Evolutionary conservation across 2,888 invertebrate genomes (phyloP).

Genomic region (Nomada ruficornis): DNA sequence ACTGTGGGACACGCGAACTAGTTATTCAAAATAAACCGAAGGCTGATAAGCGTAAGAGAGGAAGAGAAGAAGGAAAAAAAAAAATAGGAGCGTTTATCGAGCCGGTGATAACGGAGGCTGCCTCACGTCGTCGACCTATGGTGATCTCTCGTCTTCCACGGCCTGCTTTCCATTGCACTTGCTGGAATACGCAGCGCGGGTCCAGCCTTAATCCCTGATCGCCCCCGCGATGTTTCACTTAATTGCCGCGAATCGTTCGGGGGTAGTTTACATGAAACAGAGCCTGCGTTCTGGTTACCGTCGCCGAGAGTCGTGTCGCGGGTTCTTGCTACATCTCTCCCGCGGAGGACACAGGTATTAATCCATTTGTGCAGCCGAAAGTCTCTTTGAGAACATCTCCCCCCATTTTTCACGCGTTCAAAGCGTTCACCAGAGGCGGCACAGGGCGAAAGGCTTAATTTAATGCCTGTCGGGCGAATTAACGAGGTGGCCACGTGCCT

Average conservation of each 20-base stretch:
- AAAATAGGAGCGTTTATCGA: constrained; percentile 40
- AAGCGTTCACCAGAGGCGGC: constrained; percentile 23
- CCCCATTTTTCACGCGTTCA: constrained; percentile 7
- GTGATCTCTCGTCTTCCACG: constrained; percentile 35
- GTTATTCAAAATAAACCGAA: constrained; percentile 36
- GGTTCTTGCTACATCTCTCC: neutral
- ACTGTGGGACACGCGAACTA: constrained; percentile 18
- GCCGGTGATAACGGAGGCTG: constrained; percentile 34
- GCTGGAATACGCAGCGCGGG: neutral
- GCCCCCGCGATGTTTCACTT: no score
- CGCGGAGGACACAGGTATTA: constrained; percentile 1
- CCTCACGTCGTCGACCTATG: constrained; percentile 48
- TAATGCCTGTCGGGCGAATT: constrained; percentile 68
- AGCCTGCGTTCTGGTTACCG: no score
- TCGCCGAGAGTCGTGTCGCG: neutral
- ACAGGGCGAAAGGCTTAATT: constrained; percentile 55
- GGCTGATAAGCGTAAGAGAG: neutral
- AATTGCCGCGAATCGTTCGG: no score
- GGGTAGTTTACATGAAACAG: no score
- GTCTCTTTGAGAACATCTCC: neutral
- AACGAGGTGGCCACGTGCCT: constrained; percentile 63
- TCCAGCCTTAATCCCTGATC: no score
- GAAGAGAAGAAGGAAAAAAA: neutral
- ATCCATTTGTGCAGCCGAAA: neutral
- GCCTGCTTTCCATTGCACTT: constrained; percentile 2